phyloP scores from a whole-genome alignment of 2,113 vertebrate species.

The Mionectes macconnelli region DNA sequence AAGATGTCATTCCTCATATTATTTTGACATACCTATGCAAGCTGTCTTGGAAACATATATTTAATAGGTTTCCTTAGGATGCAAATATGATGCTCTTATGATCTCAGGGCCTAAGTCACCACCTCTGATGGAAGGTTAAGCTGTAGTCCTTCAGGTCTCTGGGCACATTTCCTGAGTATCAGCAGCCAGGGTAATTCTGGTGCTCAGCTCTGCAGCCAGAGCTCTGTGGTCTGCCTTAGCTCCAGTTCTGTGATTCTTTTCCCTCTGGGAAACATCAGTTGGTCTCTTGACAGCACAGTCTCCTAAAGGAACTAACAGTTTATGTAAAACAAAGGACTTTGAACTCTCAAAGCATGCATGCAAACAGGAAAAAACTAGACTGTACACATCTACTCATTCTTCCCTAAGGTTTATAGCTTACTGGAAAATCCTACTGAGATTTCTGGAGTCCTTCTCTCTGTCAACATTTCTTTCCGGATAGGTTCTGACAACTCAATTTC shows the following conservation, averaged over 20 bases:
- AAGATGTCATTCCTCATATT: background rate
- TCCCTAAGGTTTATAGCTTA: background rate
- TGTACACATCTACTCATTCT: background rate
- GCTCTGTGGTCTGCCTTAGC: background rate
- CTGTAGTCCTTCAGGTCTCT: background rate
- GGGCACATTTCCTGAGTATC: background rate
- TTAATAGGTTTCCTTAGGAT: background rate
- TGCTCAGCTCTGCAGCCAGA: background rate
- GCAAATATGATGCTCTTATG: background rate
- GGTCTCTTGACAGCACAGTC: background rate
- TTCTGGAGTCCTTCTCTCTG: background rate
- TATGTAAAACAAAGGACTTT: conserved; percentile 3
- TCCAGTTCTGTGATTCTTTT: background rate
- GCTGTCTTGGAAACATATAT: background rate
- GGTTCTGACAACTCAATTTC: background rate
- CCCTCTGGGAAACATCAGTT: background rate
- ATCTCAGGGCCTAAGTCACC: background rate
- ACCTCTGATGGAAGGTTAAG: background rate
- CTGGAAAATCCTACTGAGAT: background rate
- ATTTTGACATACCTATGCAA: background rate
- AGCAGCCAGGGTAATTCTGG: background rate
- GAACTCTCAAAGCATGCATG: background rate
- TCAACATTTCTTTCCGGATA: background rate
- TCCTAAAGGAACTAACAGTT: background rate
- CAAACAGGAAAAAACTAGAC: background rate